phyloP scores from a whole-genome alignment of 1,140 invertebrate genomes.

The Aphelenchoides fujianensis region DNA sequence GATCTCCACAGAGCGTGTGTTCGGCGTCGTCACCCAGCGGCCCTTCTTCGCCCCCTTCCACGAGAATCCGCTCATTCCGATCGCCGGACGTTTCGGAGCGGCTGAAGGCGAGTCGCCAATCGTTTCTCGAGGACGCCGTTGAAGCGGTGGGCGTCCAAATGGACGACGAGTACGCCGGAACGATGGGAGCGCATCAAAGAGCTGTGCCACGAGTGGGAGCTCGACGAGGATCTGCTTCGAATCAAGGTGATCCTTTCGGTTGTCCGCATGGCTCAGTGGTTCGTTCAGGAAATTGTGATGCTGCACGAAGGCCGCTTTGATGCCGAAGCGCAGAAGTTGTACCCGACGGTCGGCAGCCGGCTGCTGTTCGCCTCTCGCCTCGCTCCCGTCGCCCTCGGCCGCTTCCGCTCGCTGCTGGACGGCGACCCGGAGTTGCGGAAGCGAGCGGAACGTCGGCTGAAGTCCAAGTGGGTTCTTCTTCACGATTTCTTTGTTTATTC shows the following conservation, averaged over 20 bases:
- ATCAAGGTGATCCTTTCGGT: conserved; percentile 32
- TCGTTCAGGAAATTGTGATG: conserved; percentile 20
- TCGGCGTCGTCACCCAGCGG: conserved; percentile 36
- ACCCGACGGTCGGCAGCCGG: conserved; percentile 9
- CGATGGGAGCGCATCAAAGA: conserved; percentile 31
- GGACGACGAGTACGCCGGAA: conserved; percentile 30
- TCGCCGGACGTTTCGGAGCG: conserved; percentile 39
- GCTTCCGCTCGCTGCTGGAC: conserved; percentile 20
- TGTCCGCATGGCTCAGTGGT: background rate
- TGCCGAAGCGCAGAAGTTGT: conserved; percentile 17
- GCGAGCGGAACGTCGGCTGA: background rate
- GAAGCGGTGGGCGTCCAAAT: conserved; percentile 25
- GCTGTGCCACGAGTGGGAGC: conserved; percentile 37
- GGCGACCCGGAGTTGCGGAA: conserved; percentile 6
- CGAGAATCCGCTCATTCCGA: conserved; percentile 41
- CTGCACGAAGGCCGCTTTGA: conserved; percentile 22
- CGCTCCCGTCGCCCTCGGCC: conserved; percentile 12
- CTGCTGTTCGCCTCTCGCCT: conserved; percentile 3
- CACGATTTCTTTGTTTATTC: background rate
- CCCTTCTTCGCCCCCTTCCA: conserved; percentile 41
- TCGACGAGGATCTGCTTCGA: conserved; percentile 33
- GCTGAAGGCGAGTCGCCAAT: conserved; percentile 25
- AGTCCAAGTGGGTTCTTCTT: background rate
- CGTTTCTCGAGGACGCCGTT: conserved; percentile 40
- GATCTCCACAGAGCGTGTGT: conserved; percentile 22